Percentiles rank a stretch among this genome's conserved stretches.
Conservation (phyloP, 1,140 invertebrate species). For the Nephila pilipes region DNA sequence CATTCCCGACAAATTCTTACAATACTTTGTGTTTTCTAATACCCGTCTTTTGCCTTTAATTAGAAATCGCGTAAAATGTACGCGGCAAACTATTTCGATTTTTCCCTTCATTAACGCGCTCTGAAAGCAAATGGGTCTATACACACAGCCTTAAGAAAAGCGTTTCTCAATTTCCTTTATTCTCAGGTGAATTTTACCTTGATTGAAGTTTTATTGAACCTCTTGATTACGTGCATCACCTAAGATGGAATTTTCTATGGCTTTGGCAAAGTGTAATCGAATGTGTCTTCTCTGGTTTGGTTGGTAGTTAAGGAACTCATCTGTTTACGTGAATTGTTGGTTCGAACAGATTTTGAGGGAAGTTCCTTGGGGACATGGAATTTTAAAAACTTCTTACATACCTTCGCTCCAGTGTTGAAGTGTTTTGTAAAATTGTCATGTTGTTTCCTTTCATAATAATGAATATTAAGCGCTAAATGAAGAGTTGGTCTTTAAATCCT, state of each 20-base stretch:
- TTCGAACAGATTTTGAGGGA: too few relatives aligned
- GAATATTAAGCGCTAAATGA: too few relatives aligned
- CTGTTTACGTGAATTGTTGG: too few relatives aligned
- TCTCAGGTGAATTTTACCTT: background rate
- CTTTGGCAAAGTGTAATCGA: background rate
- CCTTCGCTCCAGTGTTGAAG: too few relatives aligned
- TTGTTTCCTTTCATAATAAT: too few relatives aligned
- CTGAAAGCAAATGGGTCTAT: background rate
- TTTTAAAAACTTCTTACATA: too few relatives aligned
- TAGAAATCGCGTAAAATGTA: background rate
- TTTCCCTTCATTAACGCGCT: background rate
- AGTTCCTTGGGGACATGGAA: too few relatives aligned
- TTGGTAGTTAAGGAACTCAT: too few relatives aligned
- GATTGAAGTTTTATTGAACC: background rate
- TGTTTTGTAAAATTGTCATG: too few relatives aligned
- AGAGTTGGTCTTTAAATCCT: too few relatives aligned
- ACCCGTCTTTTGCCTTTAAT: background rate
- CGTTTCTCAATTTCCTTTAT: background rate
- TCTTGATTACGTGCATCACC: background rate
- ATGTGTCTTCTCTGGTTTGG: too few relatives aligned
- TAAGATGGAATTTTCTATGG: background rate
- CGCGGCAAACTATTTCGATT: background rate
- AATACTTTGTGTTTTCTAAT: background rate
- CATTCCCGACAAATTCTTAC: too few relatives aligned
- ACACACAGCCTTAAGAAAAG: background rate